These are phyloP conservation scores for Capitulum mitella DNA, from an alignment of 2,888 invertebrate species.

Conservation along the genomic window DNA sequence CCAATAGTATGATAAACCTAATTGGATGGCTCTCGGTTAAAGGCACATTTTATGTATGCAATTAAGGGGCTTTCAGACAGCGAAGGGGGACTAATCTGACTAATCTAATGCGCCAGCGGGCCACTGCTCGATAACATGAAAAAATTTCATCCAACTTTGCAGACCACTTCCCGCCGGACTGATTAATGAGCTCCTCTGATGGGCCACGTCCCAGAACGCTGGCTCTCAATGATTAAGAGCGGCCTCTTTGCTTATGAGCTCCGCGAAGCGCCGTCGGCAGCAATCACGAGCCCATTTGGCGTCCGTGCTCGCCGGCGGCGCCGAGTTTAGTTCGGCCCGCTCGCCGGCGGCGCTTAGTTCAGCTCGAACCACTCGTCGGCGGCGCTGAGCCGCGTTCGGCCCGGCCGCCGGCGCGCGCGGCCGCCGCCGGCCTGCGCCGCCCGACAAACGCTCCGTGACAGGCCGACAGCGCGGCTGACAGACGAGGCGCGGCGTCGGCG, in stretches of 20 bases:
- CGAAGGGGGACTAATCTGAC: background rate
- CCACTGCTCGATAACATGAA: background rate
- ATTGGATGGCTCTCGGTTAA: slow-evolving; percentile 8
- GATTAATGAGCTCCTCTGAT: background rate
- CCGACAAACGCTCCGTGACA: no score
- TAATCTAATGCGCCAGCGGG: background rate
- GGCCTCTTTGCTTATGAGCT: background rate
- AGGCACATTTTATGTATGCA: slow-evolving; percentile 1
- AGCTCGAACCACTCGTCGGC: no score
- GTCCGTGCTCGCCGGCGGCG: background rate
- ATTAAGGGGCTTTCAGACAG: background rate
- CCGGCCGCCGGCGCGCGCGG: no score
- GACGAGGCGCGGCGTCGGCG: no score
- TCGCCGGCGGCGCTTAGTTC: no score
- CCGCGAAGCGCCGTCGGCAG: background rate
- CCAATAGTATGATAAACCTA: background rate
- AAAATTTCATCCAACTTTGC: background rate
- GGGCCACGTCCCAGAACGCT: background rate
- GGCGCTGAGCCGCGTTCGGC: no score
- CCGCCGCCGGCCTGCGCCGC: no score
- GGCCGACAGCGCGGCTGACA: no score
- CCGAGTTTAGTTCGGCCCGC: no score
- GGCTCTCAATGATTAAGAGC: background rate
- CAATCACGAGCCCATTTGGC: no score
- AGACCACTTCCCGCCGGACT: background rate